Evolutionary conservation across 2,888 invertebrate genomes (phyloP), one percentile per base, ranked within the genome.

Genomic region (Phorcus lineatus): DNA sequence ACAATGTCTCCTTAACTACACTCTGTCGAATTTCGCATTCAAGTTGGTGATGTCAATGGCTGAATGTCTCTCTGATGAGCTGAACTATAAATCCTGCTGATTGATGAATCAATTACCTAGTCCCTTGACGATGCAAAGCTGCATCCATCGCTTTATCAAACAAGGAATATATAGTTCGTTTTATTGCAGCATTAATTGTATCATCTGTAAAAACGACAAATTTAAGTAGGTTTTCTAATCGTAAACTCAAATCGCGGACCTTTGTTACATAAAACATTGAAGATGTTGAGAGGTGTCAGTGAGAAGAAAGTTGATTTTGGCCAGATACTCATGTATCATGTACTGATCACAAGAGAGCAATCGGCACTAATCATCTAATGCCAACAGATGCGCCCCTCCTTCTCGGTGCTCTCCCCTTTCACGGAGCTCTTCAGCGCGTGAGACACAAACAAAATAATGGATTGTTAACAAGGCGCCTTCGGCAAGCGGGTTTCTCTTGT

Each of bases 391-490:
- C 28, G 62, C 16, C 62, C 19, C 62, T 62, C 62, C 62, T 62
- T 62, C 28, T 24, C 28, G 28, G n/a, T 62, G 62, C 28, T 62
- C 62, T 62, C 62, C 62, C 62, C 62, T 62, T 62, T 62, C 62
- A 62, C 62, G 62, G 62, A 62, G 28, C 62, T 62, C 62, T 62
- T 62, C 62, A 62, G 28, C 28, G 62, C 22, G 62, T 62, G 62
- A 62, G 62, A 28, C 62, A 62, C 62, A 62, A 62, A 62, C 62
- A 62, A 62, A 62, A 62, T 62, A 62, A 62, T 62, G 62, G 62
- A 62, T 62, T 24, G 62, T 62, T 62, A 62, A 62, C 62, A 62
- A 62, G 28, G 24, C 62, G 62, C 62, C 62, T 24, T 22, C 28
- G 62, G 62, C 62, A 62, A 28, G 62, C 24, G 17, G 62, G 47